Evolutionary conservation across 2,888 invertebrate genomes (phyloP).

Genomic region (Chalcis sispes): DNA sequence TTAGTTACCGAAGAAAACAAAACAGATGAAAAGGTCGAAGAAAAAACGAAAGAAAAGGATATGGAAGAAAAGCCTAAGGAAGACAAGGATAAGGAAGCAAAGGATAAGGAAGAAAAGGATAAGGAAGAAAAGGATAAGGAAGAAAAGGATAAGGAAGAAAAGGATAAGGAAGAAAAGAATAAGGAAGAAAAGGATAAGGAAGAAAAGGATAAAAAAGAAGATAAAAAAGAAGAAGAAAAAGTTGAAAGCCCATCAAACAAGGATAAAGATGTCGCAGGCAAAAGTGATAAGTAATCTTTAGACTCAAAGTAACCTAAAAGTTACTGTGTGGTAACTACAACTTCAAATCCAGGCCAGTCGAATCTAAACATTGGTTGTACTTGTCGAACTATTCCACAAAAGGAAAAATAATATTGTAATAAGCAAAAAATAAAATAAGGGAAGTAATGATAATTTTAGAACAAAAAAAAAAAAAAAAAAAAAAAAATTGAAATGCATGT

Average conservation of each 20-base stretch:
- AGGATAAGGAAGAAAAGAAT: background rate
- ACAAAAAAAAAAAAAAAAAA: too few relatives aligned
- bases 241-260: background rate
- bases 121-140: background rate
- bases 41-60: background rate
- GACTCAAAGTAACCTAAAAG: too few relatives aligned
- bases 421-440: too few relatives aligned
- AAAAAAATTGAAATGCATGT: too few relatives aligned
- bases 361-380: too few relatives aligned
- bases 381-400: too few relatives aligned
- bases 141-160: background rate
- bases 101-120: background rate
- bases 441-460: too few relatives aligned
- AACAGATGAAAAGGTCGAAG: background rate
- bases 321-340: too few relatives aligned
- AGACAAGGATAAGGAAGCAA: too few relatives aligned
- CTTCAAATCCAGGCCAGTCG: too few relatives aligned
- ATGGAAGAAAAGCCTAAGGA: background rate
- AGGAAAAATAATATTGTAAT: too few relatives aligned
- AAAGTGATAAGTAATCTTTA: too few relatives aligned
- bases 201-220: background rate
- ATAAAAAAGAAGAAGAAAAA: background rate
- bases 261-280: background rate
- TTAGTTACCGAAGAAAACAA: background rate
- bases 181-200: background rate